A percentile compares a stretch with the other conserved stretches of the same genome.
Conservation (phyloP, 1,140 invertebrate genomes). For the Drosophila sproati region DNA sequence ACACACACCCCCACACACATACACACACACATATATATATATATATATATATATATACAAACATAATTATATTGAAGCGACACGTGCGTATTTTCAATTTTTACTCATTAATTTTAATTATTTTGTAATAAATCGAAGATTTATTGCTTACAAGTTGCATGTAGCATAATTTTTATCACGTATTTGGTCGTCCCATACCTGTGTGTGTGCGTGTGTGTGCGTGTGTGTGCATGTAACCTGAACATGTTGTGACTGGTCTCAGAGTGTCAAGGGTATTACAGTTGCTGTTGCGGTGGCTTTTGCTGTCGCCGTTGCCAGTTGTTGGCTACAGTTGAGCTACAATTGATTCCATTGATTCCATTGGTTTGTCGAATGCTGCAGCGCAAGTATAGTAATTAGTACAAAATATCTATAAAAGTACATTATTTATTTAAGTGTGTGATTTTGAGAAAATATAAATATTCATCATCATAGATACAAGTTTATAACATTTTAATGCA, state of each 20-base stretch:
- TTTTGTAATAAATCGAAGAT: conserved; percentile 82
- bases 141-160: conserved; percentile 78
- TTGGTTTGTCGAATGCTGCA: too few species aligned
- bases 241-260: not conserved
- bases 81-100: conserved; percentile 79
- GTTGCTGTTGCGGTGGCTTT: conserved; percentile 33
- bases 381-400: too few species aligned
- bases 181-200: conserved; percentile 35
- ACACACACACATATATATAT: not conserved
- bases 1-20: conserved; percentile 9
- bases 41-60: not conserved
- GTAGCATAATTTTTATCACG: conserved; percentile 77
- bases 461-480: too few species aligned
- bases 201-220: conserved; percentile 1
- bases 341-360: conserved; percentile 8
- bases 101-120: conserved; percentile 82
- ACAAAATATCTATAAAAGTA: too few species aligned
- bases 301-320: conserved; percentile 13
- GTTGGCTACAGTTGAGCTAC: conserved; percentile 2
- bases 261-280: conserved; percentile 31
- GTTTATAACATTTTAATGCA: too few species aligned
- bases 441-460: too few species aligned
- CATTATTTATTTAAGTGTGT: too few species aligned
- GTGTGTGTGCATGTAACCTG: conserved; percentile 2
- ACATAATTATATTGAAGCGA: conserved; percentile 37